Conservation (phyloP, 1,140 invertebrate genomes). For the Drosophila ananassae region DNA sequence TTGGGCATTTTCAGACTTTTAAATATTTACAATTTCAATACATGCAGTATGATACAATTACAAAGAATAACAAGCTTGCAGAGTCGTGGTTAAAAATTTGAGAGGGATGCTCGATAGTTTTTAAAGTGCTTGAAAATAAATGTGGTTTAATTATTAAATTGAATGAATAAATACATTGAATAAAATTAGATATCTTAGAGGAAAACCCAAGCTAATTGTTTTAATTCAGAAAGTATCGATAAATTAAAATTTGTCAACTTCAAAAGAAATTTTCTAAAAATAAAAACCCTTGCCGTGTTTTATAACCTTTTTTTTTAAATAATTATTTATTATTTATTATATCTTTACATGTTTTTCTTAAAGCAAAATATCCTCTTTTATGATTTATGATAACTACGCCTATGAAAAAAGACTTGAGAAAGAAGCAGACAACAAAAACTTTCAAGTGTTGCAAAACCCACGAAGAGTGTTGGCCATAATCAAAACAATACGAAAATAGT, state of each 20-base stretch:
- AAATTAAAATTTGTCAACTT: no score
- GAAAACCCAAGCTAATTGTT: no score
- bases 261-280: background rate
- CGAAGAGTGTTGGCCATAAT: background rate
- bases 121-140: background rate
- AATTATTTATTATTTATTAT: no score
- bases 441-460: constrained; percentile 25
- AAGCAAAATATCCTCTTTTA: no score
- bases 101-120: background rate
- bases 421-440: constrained; percentile 4
- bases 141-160: background rate
- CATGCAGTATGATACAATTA: constrained; percentile 13
- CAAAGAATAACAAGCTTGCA: constrained; percentile 22
- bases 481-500: background rate
- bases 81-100: background rate
- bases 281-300: background rate
- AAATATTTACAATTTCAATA: constrained; percentile 19
- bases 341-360: no score
- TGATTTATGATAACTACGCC: background rate
- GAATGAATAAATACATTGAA: background rate
- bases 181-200: background rate
- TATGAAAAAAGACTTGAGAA: background rate
- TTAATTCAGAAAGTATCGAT: no score
- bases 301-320: no score
- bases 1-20: constrained; percentile 63